Evolutionary conservation across 2,888 invertebrate genomes (phyloP), one percentile per base, ranked within the genome.

Genomic region (Phrixothrix hirtus): DNA sequence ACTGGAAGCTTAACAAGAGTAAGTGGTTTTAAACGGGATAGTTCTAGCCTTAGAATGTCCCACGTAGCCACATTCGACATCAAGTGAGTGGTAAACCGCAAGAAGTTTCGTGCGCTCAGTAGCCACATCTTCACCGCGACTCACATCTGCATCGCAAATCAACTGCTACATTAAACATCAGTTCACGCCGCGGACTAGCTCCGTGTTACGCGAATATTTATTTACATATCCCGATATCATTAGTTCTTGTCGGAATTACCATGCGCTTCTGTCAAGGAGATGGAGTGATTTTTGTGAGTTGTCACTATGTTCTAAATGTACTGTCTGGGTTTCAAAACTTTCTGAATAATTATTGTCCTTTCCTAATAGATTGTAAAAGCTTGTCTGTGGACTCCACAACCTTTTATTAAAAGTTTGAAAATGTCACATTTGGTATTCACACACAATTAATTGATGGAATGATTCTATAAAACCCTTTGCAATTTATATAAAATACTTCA

Each of bases 101-200:
- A 59, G 56, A 59, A 61, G 57, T 61, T 61, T 56, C 56, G 56
- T 52, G 56, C 46, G 52, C 55, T 49, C 53, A 44, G 58, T 48
- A 58, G 53, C 58, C 58, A 48, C 57, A 58, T 58, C 57, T 57
- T 61, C 56, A 53, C 54, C 59, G 56, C 44, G 52, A 48, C 52
- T 48, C 56, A 52, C 58, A 65, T 65, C 61, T 65, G 68, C 67
- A 68, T 64, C 66, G 64, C 69, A 68, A 68, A 70, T 70, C 68
- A 67, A 61, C 68, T 70, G 64, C 66, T 70, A 66, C 68, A 69
- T 69, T 69, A 69, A 68, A 69, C 69, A 69, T 69, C 64, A 68
- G 65, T 68, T 68, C 67, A 63, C 68, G 68, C 67, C 66, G 64
- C 61, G 64, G 62, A 60, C 62, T 56, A 59, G 53, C 60, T 60